Evolutionary conservation across 2,888 invertebrate genomes (phyloP), one percentile per base, ranked within the genome.

Genomic region (Plebejus anna): DNA sequence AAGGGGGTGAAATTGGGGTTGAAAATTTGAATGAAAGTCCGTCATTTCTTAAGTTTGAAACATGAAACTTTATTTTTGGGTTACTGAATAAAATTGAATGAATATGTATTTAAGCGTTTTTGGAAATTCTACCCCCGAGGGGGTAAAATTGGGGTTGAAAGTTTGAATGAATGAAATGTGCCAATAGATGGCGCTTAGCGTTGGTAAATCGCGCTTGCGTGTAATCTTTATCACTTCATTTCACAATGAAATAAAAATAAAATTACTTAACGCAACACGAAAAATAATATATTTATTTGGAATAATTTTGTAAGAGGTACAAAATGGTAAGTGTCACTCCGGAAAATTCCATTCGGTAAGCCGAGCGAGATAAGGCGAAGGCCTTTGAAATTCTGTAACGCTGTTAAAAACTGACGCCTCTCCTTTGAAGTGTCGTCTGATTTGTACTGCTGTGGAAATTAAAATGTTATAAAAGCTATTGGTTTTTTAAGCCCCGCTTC

Each of bases 371-470:
- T 38, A 71, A 76, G 70, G 38, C 36, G 47, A 51, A 38, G 55
- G 22, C 57, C 51, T 76, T 76, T 59, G 57, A 76, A 76, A 71
- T 57, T 57, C 38, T 57, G 28, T 76, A 47, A 72, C 11, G 72
- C 47, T 72, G 72, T 72, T 47, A 72, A 72, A 72, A 72, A 72
- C 72, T 22, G 71, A 71, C 70, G 71, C n/a, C 42, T 38, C 71
- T 70, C 61, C 11, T 66, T 66, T 66, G 66, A 66, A 71, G 72
- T 22, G 71, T 70, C 57, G 70, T 76, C 55, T 70, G 76, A 76
- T 76, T 70, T 70, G n/a, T 76, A 32, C 70, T 70, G 51, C 76
- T 36, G 22, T 55, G 55, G 70, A 76, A 57, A 76, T 76, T 76
- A 70, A 36, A 76, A 55, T 70, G 36, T 51, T 51, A 13, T 70